Base-by-base conservation (phyloP, 2,888 invertebrate genomes). In the Uloborus plumipes region DNA sequence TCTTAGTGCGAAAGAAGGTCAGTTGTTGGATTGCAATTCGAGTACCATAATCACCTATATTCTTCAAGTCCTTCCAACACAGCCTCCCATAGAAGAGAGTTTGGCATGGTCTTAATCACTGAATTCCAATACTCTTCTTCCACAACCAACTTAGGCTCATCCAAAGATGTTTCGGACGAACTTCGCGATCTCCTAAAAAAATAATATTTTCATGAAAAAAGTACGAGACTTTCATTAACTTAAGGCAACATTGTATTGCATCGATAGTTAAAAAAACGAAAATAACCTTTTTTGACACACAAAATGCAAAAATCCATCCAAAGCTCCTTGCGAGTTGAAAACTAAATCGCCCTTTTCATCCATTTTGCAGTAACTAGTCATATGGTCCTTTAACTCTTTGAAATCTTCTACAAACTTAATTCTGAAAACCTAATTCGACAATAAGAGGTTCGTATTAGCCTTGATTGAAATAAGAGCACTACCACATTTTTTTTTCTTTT, bases 31-130 rank as follows among this genome's bases (percentile, higher is more conserved):
- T 26, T 26, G n/a, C 4, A 26, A 26, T 4, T 26, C 2, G 26
- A 26, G 26, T 26, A 26, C 26, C 2, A 39, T 14, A 15, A 15
- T 47, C 55, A 70, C 80, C 64, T 47, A 64, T 74, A 80, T 59
- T 74, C 70, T 49, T 20, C 31, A 20, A 80, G 39, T 3, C 70
- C 18, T 26, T 70, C 64, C 4, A 50, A 18, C 3, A 74, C 70
- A 62, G 39, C 65, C 13, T 80, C 80, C 80, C 80, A 80, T 51
- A 80, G 18, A 16, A 69, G 39, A 64, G 58, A 47, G 50, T 80
- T 74, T 11, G 80, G 80, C 39, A 74, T 59, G 26, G 15, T 18
- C 47, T 59, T 47, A 31, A 59, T 47, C 9, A 69, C 49, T 18
- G 39, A 13, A 7, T 20, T 15, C 74, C 69, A 74, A 64, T 72